Evolutionary conservation across 2,797 vertebrate genomes (phyloP).

Genomic region (Caiman crocodilus): DNA sequence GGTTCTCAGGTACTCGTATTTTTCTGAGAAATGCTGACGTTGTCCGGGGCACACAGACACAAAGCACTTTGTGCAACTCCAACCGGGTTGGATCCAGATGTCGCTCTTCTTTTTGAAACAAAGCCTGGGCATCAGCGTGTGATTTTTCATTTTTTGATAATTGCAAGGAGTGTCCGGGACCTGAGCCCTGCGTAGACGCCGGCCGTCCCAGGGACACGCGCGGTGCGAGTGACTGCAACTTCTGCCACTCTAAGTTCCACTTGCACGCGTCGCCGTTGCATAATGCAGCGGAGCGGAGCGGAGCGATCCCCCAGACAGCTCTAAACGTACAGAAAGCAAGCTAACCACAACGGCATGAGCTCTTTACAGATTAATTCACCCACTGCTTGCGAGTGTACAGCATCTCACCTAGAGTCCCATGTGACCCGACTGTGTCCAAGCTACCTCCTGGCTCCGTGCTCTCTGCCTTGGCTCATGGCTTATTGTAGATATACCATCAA

Average conservation of each 20-base stretch:
- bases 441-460: no score
- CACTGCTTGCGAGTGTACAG: no score
- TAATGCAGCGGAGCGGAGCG: fast-evolving
- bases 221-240: fast-evolving
- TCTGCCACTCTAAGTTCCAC: background rate
- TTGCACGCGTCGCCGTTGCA: background rate
- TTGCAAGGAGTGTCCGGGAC: background rate
- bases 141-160: background rate
- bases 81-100: fast-evolving
- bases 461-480: no score
- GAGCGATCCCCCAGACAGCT: background rate
- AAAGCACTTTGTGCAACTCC: no score
- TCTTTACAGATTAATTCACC: no score
- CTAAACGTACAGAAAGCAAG: background rate
- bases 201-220: background rate
- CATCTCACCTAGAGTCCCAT: no score
- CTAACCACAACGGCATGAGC: no score
- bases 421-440: no score
- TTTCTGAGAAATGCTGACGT: background rate
- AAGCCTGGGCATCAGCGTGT: background rate
- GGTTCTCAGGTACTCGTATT: background rate
- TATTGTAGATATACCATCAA: no score
- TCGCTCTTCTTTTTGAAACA: background rate
- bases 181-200: background rate
- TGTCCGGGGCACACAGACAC: background rate